Conservation (phyloP, 2,888 invertebrate species). For the Plagiodera versicolora region DNA sequence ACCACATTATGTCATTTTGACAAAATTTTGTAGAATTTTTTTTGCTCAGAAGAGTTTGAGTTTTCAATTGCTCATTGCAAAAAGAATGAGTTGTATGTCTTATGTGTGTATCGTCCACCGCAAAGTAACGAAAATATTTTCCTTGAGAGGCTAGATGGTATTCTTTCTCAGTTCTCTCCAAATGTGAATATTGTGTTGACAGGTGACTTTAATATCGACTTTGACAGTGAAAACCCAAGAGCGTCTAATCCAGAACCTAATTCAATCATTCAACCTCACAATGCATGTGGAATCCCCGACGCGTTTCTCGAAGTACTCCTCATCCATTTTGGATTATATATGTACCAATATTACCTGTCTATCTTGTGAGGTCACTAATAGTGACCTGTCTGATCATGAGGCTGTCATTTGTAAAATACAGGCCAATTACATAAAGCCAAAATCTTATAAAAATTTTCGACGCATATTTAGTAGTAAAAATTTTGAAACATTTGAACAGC, state of each 20-base stretch:
- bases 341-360: too few species aligned
- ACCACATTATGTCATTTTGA: background rate
- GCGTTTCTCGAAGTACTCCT: background rate
- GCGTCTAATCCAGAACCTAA: background rate
- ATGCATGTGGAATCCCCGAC: background rate
- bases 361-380: too few species aligned
- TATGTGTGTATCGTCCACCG: background rate
- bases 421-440: background rate
- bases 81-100: background rate
- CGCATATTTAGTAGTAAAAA: background rate
- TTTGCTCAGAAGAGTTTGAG: too few species aligned
- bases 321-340: background rate
- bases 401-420: background rate
- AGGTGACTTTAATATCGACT: background rate
- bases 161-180: background rate
- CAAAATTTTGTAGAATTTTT: background rate
- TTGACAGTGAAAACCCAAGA: constrained; percentile 3
- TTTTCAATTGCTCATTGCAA: background rate
- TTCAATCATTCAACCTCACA: background rate
- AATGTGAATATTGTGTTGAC: background rate
- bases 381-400: background rate
- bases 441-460: background rate
- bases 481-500: too few species aligned
- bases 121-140: background rate
- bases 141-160: background rate